phyloP scores from a whole-genome alignment of 2,113 vertebrate genomes.

The Eudyptes chrysolophus region DNA sequence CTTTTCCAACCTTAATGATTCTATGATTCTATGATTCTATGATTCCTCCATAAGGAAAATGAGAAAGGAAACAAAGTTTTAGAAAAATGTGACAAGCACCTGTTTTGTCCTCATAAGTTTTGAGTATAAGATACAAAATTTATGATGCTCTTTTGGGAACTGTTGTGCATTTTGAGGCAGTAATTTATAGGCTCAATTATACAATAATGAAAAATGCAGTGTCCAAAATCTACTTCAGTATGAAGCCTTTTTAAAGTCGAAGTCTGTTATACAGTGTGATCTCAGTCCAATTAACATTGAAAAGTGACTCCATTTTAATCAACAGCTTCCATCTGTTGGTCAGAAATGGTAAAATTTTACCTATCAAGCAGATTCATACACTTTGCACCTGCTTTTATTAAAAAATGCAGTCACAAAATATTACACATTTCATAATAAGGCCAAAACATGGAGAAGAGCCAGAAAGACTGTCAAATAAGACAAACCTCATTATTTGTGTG shows the following conservation, averaged over 20 bases:
- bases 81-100: background rate
- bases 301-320: conserved; percentile 4
- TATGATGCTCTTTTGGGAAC: background rate
- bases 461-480: background rate
- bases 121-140: background rate
- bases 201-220: conserved; percentile 12
- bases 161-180: background rate
- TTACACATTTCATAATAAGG: background rate
- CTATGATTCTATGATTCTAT: no score
- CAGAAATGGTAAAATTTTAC: background rate
- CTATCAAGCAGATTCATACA: background rate
- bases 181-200: conserved; percentile 6
- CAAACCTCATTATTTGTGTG: background rate
- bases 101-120: background rate
- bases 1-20: no score
- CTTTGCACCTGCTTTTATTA: background rate
- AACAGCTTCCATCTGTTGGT: background rate
- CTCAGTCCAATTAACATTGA: conserved; percentile 15
- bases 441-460: background rate
- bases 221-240: background rate
- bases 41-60: background rate
- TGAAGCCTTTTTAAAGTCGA: background rate
- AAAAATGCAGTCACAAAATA: background rate
- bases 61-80: background rate
- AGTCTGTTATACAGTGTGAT: background rate